Conservation (phyloP, 2,797 vertebrate genomes). For the Onychomys torridus region DNA sequence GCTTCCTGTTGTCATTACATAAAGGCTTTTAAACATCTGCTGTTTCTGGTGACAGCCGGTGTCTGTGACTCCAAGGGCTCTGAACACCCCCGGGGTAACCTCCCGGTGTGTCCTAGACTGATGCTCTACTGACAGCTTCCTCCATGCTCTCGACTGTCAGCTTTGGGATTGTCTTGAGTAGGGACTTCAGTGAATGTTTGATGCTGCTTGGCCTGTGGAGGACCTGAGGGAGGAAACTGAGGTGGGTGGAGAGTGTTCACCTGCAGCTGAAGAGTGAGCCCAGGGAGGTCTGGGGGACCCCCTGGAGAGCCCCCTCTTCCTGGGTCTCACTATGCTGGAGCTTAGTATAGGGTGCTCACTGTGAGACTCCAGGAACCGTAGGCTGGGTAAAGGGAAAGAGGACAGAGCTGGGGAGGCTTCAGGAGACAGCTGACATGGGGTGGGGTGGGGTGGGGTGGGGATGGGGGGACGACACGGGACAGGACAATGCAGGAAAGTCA, state of each 20-base stretch:
- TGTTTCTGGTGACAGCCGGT: slow-evolving; percentile 70
- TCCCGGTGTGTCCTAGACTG: neutral
- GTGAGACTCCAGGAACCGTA: neutral
- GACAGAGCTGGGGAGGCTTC: neutral
- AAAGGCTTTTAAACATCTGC: slow-evolving; percentile 75
- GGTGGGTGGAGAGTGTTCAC: neutral
- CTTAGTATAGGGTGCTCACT: neutral
- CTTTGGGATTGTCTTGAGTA: fast-evolving
- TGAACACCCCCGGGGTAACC: neutral
- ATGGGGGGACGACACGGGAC: too few species aligned
- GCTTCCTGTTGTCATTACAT: slow-evolving; percentile 80
- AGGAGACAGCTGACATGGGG: too few species aligned
- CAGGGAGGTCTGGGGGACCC: neutral
- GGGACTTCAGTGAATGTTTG: neutral
- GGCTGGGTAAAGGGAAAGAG: neutral
- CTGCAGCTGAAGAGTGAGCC: neutral
- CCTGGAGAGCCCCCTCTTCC: neutral
- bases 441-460: too few species aligned
- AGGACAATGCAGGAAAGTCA: neutral
- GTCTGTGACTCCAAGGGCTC: slow-evolving; percentile 46
- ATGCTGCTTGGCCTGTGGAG: neutral
- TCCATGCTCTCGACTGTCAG: neutral
- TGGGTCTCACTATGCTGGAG: neutral
- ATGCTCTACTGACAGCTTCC: neutral
- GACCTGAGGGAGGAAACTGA: neutral